Conservation (phyloP, 2,113 vertebrate species). For the Gulo gulo region DNA sequence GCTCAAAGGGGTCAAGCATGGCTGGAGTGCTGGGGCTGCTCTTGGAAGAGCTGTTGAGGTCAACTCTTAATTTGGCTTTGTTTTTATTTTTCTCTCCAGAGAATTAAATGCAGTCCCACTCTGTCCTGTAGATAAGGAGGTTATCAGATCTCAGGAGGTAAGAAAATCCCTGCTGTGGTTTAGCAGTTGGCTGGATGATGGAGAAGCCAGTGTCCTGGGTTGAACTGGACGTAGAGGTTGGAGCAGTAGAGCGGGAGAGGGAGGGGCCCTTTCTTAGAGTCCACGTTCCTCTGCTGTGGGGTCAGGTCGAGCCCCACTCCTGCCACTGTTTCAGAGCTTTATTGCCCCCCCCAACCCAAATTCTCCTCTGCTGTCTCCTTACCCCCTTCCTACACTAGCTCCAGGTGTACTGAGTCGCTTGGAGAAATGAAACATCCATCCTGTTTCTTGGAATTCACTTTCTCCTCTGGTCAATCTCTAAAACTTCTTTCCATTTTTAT, state of each 20-base stretch:
- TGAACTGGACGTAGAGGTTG: not conserved
- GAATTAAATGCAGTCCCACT: slow-evolving; percentile 82
- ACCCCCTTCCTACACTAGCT: not conserved
- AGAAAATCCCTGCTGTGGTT: slow-evolving; percentile 52
- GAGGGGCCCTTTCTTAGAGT: not conserved
- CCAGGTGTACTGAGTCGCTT: not conserved
- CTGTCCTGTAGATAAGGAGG: slow-evolving; percentile 89
- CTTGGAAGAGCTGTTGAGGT: not conserved
- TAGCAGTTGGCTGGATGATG: not conserved
- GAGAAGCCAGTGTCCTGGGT: not conserved
- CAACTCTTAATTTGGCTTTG: not conserved
- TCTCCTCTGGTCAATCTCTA: not conserved
- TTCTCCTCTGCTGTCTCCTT: not conserved
- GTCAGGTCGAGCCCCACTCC: not conserved
- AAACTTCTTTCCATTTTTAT: not conserved
- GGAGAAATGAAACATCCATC: not conserved
- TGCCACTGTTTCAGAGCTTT: not conserved
- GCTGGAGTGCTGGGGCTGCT: not conserved
- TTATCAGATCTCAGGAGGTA: slow-evolving; percentile 90
- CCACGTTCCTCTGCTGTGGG: not conserved
- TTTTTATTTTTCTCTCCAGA: slow-evolving; percentile 79
- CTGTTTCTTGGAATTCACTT: not conserved
- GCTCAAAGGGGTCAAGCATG: rapidly evolving
- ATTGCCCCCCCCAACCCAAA: not conserved
- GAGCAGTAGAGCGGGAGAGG: not conserved